phyloP scores from a whole-genome alignment of 2,888 invertebrate genomes.

The Platycheirus albimanus region DNA sequence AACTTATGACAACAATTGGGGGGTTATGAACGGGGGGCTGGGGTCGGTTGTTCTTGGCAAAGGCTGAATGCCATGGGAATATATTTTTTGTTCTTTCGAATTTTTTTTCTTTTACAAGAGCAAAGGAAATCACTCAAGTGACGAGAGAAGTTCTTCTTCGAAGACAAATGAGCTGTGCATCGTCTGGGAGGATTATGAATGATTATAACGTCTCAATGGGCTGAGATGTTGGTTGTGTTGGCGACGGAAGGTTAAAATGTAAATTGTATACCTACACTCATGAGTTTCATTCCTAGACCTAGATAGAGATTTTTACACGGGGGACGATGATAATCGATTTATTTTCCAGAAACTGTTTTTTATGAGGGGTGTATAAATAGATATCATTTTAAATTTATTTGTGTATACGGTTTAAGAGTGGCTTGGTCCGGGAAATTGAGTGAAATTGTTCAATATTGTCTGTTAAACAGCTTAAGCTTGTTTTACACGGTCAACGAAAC shows the following conservation, averaged over 20 bases:
- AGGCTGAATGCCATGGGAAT: constrained; percentile 67
- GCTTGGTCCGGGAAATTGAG: too few relatives aligned
- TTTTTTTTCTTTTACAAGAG: constrained; percentile 3
- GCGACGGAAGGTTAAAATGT: constrained; percentile 43
- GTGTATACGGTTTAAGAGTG: too few relatives aligned
- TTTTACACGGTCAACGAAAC: too few relatives aligned
- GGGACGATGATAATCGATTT: constrained; percentile 54
- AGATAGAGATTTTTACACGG: not conserved
- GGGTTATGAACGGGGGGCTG: constrained; percentile 3
- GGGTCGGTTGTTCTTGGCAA: not conserved
- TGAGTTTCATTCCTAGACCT: constrained; percentile 1
- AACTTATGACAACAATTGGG: constrained; percentile 54
- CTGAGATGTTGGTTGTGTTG: constrained; percentile 3
- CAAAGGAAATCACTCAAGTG: constrained; percentile 58
- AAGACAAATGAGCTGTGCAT: constrained; percentile 59
- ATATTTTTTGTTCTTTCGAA: constrained; percentile 3
- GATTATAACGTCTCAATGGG: constrained; percentile 30
- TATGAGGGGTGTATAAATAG: constrained; percentile 16
- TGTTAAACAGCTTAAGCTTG: too few relatives aligned
- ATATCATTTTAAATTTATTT: constrained; percentile 33
- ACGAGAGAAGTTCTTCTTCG: constrained; percentile 55
- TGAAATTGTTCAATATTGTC: too few relatives aligned
- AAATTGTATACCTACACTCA: constrained; percentile 14
- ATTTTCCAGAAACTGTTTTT: constrained; percentile 23
- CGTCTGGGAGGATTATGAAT: constrained; percentile 62